Base-by-base conservation (phyloP, 2,113 vertebrate species). In the Nothobranchius kuhntae region DNA sequence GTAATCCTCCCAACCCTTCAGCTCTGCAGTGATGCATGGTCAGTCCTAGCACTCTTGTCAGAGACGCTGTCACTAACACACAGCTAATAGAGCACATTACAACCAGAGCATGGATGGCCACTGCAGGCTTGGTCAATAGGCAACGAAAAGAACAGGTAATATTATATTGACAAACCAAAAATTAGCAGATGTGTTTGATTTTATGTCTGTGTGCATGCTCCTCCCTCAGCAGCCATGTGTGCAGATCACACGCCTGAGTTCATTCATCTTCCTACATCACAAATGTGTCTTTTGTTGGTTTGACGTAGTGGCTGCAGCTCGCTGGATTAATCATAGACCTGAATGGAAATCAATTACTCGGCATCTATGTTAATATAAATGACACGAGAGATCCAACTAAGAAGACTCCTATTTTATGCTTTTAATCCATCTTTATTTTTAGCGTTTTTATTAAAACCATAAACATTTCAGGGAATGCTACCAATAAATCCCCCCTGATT, bases 91-190 rank as follows among this genome's bases (percentile, higher is more conserved):
- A 83, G 73, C 81, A 73, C 75, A 88, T 87, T 80, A 80, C 88
- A 89, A 90, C 78, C 86, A 68, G 78, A 56, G 53, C 86, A 87
- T 73, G 86, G 73, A 80, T 78, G 64, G 81, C 53, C 55, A 47
- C 68, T 77, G 77, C 68, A 71, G 76, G 67, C 73, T 7, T 72
- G 88, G 93, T 92, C 90, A 92, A 93, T 93, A 89, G 38, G 74
- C 69, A 73, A 75, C 86, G 68, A 85, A 89, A 86, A 85, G 84
- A 86, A 83, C 84, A 87, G 68, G 85, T 90, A 89, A 94, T 93
- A 91, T 89, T 84, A 89, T 92, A 94, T 92, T 90, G 91, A 93
- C 83, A 84, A 65, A 75, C 13, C 63, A 35, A 42, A 84, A 68
- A 75, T 86, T 73, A 69, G 62, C 78, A 87, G 78, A 77, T 67